A percentile compares a stretch with the other conserved stretches of the same genome.
Conservation (phyloP, 2,888 invertebrate genomes). For the Nudaria mundana region DNA sequence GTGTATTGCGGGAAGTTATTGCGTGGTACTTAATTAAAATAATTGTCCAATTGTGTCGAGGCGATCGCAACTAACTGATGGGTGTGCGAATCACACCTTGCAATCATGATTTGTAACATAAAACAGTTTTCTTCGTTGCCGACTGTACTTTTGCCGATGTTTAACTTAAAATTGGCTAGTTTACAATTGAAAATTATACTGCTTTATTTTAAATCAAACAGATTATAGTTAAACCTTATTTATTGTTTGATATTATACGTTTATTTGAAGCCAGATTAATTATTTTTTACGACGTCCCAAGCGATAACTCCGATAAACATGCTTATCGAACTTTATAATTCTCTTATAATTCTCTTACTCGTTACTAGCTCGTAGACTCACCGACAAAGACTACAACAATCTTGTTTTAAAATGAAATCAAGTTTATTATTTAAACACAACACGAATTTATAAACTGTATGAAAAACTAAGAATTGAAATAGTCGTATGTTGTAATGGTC, state of each 20-base stretch:
- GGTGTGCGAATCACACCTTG: slow-evolving; percentile 41
- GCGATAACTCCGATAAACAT: too few relatives aligned
- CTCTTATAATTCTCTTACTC: too few relatives aligned
- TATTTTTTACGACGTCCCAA: too few relatives aligned
- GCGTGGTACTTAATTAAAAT: slow-evolving; percentile 50
- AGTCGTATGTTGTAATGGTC: slow-evolving; percentile 64
- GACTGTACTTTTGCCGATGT: neutral
- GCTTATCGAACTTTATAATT: too few relatives aligned
- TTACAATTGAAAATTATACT: neutral
- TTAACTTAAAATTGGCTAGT: neutral
- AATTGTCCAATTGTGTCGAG: slow-evolving; percentile 54
- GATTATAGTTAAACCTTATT: neutral
- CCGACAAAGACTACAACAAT: slow-evolving; percentile 37
- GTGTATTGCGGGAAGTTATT: slow-evolving; percentile 40
- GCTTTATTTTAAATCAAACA: too few relatives aligned
- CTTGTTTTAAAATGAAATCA: slow-evolving; percentile 50
- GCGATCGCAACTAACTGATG: slow-evolving; percentile 42
- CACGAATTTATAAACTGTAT: slow-evolving; percentile 55
- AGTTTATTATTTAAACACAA: slow-evolving; percentile 50
- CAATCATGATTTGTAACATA: slow-evolving; percentile 40
- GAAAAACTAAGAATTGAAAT: slow-evolving; percentile 59
- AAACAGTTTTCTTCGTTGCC: neutral
- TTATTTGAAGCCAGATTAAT: too few relatives aligned
- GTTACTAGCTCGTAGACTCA: too few relatives aligned
- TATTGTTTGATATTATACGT: too few relatives aligned